phyloP scores from a whole-genome alignment of 2,797 vertebrate species.

The Linurgus olivaceus region DNA sequence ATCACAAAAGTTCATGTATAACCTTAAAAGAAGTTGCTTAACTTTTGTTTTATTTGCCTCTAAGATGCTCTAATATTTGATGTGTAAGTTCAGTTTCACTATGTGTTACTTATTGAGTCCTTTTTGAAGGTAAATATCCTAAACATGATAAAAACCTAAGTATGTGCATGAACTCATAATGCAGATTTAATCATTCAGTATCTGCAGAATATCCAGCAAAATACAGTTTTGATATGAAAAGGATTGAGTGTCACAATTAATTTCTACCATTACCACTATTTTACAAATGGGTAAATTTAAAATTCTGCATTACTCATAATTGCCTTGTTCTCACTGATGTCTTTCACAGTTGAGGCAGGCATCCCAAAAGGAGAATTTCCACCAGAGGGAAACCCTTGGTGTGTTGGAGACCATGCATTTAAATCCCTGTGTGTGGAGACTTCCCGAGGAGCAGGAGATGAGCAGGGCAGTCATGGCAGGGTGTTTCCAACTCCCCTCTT shows the following conservation, averaged over 20 bases:
- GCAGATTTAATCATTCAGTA: neutral
- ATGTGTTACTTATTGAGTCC: neutral
- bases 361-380: neutral
- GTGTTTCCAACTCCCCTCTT: neutral
- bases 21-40: neutral
- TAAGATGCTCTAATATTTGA: neutral
- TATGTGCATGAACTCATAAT: neutral
- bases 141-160: neutral
- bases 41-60: neutral
- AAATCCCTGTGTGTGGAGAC: neutral
- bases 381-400: neutral
- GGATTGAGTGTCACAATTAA: neutral
- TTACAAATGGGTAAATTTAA: neutral
- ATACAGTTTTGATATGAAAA: neutral
- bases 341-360: neutral
- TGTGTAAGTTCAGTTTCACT: neutral
- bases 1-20: neutral
- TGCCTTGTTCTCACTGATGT: neutral
- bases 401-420: neutral
- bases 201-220: neutral
- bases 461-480: neutral
- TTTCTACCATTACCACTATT: neutral
- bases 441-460: neutral
- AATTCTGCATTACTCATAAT: neutral
- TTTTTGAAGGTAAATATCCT: neutral